A percentile compares a stretch with the other conserved stretches of the same genome.
These are phyloP conservation scores for Drosophila glabriapex DNA, from an alignment of 2,888 invertebrate genomes.

Conservation along the genomic window DNA sequence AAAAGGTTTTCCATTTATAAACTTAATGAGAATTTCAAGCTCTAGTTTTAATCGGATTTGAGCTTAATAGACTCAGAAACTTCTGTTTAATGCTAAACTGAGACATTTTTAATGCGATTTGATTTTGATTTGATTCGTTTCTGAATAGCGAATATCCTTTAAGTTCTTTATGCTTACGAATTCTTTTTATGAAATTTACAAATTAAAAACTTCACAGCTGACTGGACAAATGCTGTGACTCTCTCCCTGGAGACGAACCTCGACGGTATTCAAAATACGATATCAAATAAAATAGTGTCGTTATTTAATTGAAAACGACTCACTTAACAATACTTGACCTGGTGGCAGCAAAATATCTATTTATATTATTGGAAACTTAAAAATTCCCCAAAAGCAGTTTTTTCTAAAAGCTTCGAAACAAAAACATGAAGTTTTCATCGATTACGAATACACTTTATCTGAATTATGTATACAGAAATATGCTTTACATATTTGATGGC, in stretches of 20 bases:
- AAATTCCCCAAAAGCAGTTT: not conserved
- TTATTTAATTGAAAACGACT: not conserved
- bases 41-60: not conserved
- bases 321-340: not conserved
- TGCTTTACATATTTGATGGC: constrained; percentile 6
- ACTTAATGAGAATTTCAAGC: not conserved
- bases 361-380: not conserved
- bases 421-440: not conserved
- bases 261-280: not conserved
- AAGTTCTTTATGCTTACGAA: not conserved
- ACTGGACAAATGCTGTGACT: not conserved
- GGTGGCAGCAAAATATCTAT: not conserved
- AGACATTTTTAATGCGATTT: not conserved
- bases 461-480: not conserved
- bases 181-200: not conserved
- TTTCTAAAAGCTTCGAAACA: not conserved
- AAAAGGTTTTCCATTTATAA: not conserved
- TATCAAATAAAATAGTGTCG: not conserved
- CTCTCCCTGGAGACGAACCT: not conserved
- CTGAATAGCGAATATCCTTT: not conserved
- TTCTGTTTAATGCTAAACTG: not conserved
- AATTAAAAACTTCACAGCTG: not conserved
- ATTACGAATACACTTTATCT: not conserved
- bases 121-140: not conserved
- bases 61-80: not conserved